A percentile compares a stretch with the other conserved stretches of the same genome.
phyloP scores from a whole-genome alignment of 2,113 vertebrate species.

The Heterochromis multidens region DNA sequence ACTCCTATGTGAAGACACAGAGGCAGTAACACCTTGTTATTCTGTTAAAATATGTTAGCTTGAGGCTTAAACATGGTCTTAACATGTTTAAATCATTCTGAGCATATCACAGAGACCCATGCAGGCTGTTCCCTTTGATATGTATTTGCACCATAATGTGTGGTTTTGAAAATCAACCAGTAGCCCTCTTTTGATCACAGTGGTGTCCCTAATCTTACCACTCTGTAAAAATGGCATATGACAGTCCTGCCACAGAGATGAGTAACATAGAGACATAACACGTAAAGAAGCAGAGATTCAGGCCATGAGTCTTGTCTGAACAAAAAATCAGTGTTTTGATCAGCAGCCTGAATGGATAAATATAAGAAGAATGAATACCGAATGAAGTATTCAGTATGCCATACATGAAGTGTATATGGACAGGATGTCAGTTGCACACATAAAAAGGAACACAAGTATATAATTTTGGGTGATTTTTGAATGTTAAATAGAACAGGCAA shows the following conservation, averaged over 20 bases:
- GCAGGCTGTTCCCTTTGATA: slow-evolving; percentile 62
- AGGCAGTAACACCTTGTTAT: slow-evolving; percentile 32
- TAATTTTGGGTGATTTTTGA: background rate
- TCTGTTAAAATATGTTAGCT: slow-evolving; percentile 57
- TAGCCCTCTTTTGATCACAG: slow-evolving; percentile 60
- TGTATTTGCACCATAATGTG: slow-evolving; percentile 60
- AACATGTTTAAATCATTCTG: slow-evolving; percentile 65
- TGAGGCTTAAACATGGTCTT: slow-evolving; percentile 54
- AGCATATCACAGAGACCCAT: slow-evolving; percentile 46
- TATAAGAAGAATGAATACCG: background rate
- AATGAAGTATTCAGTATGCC: background rate
- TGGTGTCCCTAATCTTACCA: slow-evolving; percentile 33
- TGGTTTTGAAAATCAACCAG: slow-evolving; percentile 69
- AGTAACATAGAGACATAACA: background rate
- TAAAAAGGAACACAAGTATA: background rate
- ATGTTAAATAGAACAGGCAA: background rate
- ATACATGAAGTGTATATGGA: background rate
- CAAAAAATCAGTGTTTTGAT: background rate
- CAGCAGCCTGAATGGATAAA: background rate
- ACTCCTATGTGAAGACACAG: background rate
- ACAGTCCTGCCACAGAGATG: slow-evolving; percentile 13
- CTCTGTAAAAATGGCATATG: slow-evolving; percentile 7
- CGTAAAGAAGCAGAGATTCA: background rate
- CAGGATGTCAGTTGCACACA: background rate
- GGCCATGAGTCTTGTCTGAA: background rate